These are phyloP conservation scores for Anodontia alba DNA, from an alignment of 2,888 invertebrate genomes.

Conservation along the genomic window DNA sequence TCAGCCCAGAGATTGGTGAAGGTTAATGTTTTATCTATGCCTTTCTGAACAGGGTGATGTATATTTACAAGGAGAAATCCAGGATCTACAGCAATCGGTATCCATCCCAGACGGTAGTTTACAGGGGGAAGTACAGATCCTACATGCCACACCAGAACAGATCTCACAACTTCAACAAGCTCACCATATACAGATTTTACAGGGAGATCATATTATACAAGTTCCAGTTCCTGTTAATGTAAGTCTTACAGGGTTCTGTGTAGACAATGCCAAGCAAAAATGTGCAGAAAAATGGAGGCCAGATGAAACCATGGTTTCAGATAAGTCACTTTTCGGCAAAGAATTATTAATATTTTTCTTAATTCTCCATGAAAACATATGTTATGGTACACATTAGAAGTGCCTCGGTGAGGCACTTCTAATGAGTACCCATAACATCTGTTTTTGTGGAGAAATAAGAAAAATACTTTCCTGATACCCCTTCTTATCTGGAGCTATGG, in stretches of 20 bases:
- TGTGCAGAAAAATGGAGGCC: too few relatives aligned
- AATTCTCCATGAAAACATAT: too few relatives aligned
- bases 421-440: too few relatives aligned
- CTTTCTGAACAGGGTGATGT: conserved; percentile 43
- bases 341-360: too few relatives aligned
- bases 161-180: conserved; percentile 84
- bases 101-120: conserved; percentile 72
- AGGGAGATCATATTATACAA: conserved; percentile 81
- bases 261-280: too few relatives aligned
- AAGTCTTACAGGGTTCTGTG: background rate
- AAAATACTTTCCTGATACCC: too few relatives aligned
- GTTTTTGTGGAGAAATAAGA: too few relatives aligned
- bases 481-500: too few relatives aligned
- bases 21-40: too few relatives aligned
- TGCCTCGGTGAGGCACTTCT: too few relatives aligned
- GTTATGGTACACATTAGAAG: too few relatives aligned
- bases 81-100: conserved; percentile 72
- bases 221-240: conserved; percentile 67
- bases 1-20: too few relatives aligned
- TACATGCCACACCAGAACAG: conserved; percentile 85
- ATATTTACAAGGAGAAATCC: conserved; percentile 56
- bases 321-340: background rate
- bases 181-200: conserved; percentile 83
- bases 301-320: background rate
- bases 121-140: conserved; percentile 84